Percentiles rank a stretch among this genome's conserved stretches.
These are phyloP conservation scores for human (Homo sapiens) DNA, from an alignment of 2,113 vertebrate genomes.

Conservation along the genomic window GRCh38 chr1:101788501-101789000, in stretches of 20 bases:
- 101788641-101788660: background rate
- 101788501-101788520: background rate
- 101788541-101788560: background rate
- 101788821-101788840: constrained; percentile 49
- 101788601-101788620: background rate
- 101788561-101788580: background rate
- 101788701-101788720: constrained; percentile 39
- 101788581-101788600: background rate
- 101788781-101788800: background rate
- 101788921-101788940: background rate
- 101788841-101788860: constrained; percentile 55
- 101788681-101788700: background rate
- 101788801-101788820: constrained; percentile 73
- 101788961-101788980: background rate
- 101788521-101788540: background rate
- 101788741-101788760: background rate
- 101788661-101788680: constrained; percentile 35
- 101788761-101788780: constrained; percentile 45
- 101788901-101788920: constrained; percentile 37
- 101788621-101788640: constrained; percentile 2
- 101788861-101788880: constrained; percentile 73
- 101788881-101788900: constrained; percentile 51
- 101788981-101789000: background rate
- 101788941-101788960: background rate
- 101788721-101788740: constrained; percentile 31